Evolutionary conservation across 2,113 vertebrate genomes (phyloP), one percentile per base, ranked within the genome.

Genomic region (Sarotherodon lohbergeri): DNA sequence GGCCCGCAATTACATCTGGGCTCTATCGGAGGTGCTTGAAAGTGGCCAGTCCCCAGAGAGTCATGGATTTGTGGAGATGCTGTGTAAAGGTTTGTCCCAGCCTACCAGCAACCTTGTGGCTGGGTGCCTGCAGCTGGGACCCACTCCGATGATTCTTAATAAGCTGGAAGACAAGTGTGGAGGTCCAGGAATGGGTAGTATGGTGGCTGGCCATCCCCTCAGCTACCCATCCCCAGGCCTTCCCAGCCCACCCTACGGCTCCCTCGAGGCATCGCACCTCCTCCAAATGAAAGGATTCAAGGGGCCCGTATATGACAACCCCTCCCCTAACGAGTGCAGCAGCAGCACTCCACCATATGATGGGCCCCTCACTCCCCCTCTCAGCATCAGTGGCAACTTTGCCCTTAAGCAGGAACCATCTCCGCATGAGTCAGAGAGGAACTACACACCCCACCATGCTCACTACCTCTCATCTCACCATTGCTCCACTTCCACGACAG

Each of bases 1-100:
- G 50, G 99, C 99, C 5, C 97, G 97, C 90, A 99, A 99, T 88
- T 99, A 99, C 92, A 99, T 99, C 93, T 99, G 98, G 99, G 98
- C 99, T 56, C 95, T 99, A 88, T 99, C 98, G 0, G 98, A 99
- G 94, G 98, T 99, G 36, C 96, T 99, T 5, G 98, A 99, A 88
- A 98, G 83, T 0, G 98, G 98, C 2, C 97, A 99, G 95, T 98
- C 96, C 1, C 94, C 97, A 0, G 99, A 99, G 93, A 97, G 97
- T 48, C 97, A 97, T 9, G 97, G 96, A 68, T 99, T 99, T 56
- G 90, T 99, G 89, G 98, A 99, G 90, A 99, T 98, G 98, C 96
- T 99, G 80, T 99, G 99, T 81, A 99, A 98, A 95, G 99, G 99
- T n/a, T 96, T 99, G 14, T 99, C 98, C 9, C 99, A 99, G 89